Conservation (phyloP, 1,140 invertebrate species). For the Drosophila sp. region DNA sequence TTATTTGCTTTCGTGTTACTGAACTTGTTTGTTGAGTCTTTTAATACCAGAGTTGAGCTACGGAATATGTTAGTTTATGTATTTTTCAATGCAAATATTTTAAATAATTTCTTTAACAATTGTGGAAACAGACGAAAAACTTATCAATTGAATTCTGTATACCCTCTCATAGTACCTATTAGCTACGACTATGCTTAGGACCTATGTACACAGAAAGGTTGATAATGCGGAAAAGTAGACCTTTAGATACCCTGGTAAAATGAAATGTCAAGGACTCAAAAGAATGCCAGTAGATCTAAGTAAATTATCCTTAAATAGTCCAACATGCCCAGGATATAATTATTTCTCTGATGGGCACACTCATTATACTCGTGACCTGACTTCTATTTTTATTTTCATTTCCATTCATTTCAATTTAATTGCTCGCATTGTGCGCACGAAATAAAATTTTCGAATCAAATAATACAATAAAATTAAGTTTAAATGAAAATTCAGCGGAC, state of each 20-base stretch:
- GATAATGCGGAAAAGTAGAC: background rate
- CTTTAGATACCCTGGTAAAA: background rate
- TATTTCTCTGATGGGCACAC: background rate
- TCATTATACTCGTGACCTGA: conserved; percentile 19
- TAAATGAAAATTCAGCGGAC: conserved; percentile 4
- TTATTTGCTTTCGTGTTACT: no score
- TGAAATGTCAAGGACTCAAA: background rate
- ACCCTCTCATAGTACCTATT: no score
- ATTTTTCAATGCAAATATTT: no score
- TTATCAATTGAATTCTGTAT: no score
- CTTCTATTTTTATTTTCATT: conserved; percentile 29
- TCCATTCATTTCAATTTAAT: conserved; percentile 56
- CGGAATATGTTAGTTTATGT: no score
- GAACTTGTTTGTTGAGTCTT: no score
- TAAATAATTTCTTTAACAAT: no score
- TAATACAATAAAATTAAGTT: conserved; percentile 22
- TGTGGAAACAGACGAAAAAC: no score
- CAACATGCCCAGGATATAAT: background rate
- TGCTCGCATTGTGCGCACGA: conserved; percentile 45
- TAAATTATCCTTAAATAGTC: background rate
- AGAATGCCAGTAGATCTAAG: background rate
- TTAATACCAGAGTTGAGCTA: no score
- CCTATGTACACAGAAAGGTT: background rate
- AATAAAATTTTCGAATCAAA: conserved; percentile 30
- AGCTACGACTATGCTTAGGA: background rate